phyloP scores from a whole-genome alignment of 1,140 invertebrate genomes.

The Mycetomoellerius zeteki region DNA sequence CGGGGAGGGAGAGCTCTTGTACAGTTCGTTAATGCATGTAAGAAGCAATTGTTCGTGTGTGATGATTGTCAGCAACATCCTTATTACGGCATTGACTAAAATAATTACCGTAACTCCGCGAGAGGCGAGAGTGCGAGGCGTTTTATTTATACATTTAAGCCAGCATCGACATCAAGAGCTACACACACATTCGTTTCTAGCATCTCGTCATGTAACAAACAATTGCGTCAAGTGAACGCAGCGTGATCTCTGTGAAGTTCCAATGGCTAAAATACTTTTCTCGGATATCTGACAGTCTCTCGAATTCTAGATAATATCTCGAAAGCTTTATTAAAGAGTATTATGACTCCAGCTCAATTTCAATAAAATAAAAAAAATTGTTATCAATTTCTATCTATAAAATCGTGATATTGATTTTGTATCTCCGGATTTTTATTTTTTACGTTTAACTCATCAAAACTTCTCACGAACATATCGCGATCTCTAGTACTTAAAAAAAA shows the following conservation, averaged over 20 bases:
- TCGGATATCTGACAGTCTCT: not conserved
- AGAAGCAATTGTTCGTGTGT: slow-evolving; percentile 71
- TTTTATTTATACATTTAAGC: slow-evolving; percentile 51
- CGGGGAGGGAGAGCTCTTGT: slow-evolving; percentile 30
- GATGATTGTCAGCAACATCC: slow-evolving; percentile 67
- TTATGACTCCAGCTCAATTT: not conserved
- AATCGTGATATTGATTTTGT: not conserved
- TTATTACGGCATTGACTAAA: slow-evolving; percentile 78
- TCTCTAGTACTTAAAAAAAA: not conserved
- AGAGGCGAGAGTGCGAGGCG: not conserved
- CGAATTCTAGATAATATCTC: not conserved
- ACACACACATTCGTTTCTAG: not conserved
- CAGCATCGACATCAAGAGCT: not conserved
- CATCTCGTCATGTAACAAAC: slow-evolving; percentile 52
- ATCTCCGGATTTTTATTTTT: not conserved
- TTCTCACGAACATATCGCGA: not conserved
- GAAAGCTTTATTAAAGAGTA: not conserved
- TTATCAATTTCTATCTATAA: not conserved
- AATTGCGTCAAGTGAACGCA: slow-evolving; percentile 35
- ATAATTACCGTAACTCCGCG: slow-evolving; percentile 72
- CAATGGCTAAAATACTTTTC: slow-evolving; percentile 18
- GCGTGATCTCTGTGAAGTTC: slow-evolving; percentile 1
- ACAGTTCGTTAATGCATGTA: slow-evolving; percentile 59
- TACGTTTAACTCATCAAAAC: not conserved
- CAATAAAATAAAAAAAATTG: not conserved